phyloP scores from a whole-genome alignment of 2,797 vertebrate genomes.

The Octomys mimax region DNA sequence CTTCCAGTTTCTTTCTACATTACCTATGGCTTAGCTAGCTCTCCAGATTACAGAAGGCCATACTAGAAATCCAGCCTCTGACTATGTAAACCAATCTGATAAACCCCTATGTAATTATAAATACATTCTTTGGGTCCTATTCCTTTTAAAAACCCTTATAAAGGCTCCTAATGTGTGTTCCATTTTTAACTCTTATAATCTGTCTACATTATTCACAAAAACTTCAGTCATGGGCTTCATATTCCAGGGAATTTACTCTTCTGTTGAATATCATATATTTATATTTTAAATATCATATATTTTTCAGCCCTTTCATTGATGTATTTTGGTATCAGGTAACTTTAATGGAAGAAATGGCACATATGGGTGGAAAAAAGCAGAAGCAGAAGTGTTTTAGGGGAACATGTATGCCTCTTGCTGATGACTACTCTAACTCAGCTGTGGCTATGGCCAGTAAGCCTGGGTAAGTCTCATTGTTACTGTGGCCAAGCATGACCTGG shows the following conservation, averaged over 20 bases:
- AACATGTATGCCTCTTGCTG: conserved; percentile 66
- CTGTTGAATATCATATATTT: background rate
- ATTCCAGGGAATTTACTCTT: background rate
- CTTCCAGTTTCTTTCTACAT: background rate
- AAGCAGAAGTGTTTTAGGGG: conserved; percentile 65
- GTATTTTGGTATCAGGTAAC: background rate
- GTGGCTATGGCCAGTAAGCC: background rate
- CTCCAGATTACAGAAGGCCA: background rate
- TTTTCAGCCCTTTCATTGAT: background rate
- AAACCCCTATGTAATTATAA: background rate
- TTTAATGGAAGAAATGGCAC: background rate
- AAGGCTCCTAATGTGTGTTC: background rate
- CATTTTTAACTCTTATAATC: background rate
- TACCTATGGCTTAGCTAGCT: background rate
- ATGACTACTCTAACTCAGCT: background rate
- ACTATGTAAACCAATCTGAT: background rate
- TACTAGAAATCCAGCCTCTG: background rate
- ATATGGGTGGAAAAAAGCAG: background rate
- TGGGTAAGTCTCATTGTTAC: background rate
- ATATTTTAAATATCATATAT: background rate
- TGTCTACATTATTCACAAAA: background rate
- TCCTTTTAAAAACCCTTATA: background rate
- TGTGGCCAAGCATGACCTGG: background rate
- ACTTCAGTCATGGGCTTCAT: background rate
- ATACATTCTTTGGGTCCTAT: background rate